Evolutionary conservation across 64 coral and sea anemone species (phyloP).

Genomic region (Porites australiensis): DNA sequence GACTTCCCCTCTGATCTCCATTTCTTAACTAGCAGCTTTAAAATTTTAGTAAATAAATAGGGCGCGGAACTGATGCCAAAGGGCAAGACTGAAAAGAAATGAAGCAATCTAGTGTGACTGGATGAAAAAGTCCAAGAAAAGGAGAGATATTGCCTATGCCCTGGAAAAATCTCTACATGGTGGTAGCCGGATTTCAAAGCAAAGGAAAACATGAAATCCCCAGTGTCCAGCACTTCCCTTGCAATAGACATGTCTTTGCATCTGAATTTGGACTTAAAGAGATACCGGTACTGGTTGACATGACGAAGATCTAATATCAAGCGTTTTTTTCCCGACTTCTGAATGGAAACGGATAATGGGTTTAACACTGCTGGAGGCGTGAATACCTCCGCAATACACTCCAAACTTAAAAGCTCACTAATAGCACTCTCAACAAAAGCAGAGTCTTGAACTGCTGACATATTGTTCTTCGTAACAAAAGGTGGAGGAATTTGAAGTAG

Average conservation of each 20-base stretch:
- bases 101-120: background rate
- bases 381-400: background rate
- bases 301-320: background rate
- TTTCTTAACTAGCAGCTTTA: too few relatives aligned
- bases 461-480: too few relatives aligned
- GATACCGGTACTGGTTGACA: background rate
- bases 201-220: constrained; percentile 67
- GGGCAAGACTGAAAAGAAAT: background rate
- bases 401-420: background rate
- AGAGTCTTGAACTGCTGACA: too few relatives aligned
- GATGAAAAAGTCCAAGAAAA: constrained; percentile 32
- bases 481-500: background rate
- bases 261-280: background rate
- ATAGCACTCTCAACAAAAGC: background rate
- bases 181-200: constrained; percentile 72
- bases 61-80: constrained; percentile 7
- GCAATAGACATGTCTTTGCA: background rate
- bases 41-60: background rate
- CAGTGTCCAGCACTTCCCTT: background rate
- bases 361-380: background rate
- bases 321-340: background rate
- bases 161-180: constrained; percentile 57
- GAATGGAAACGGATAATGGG: background rate
- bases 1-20: background rate
- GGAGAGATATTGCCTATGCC: constrained; percentile 50